Evolutionary conservation across 1,140 invertebrate genomes (phyloP).

Genomic region (Monochamus saltuarius): DNA sequence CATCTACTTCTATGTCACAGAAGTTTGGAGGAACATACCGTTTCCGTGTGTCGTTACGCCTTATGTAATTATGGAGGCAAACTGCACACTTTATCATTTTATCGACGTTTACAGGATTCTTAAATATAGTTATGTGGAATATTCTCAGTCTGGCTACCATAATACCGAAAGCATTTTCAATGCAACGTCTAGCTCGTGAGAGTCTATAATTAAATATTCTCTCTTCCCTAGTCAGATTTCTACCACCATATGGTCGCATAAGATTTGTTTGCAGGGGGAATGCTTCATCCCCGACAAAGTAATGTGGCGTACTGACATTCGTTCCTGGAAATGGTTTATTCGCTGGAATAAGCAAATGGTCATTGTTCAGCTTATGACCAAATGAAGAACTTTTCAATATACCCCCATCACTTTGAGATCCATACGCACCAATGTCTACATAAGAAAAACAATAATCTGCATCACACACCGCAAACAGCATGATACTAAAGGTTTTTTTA

Average conservation of each 20-base stretch:
- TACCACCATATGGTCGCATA: slow-evolving; percentile 24
- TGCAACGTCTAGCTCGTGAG: slow-evolving; percentile 12
- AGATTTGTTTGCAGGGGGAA: slow-evolving; percentile 32
- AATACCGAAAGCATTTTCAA: slow-evolving; percentile 16
- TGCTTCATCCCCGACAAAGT: slow-evolving; percentile 27
- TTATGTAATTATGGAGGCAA: too few species aligned
- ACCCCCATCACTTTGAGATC: slow-evolving; percentile 48
- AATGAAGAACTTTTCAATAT: slow-evolving; percentile 21
- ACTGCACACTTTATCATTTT: too few species aligned
- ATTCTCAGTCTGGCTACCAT: too few species aligned
- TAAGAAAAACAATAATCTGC: slow-evolving; percentile 49
- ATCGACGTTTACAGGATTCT: too few species aligned
- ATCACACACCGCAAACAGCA: slow-evolving; percentile 52
- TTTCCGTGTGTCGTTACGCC: too few species aligned
- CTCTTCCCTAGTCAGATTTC: slow-evolving; percentile 17
- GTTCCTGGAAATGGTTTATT: not conserved
- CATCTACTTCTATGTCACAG: too few species aligned
- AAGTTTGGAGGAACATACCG: too few species aligned
- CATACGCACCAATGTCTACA: slow-evolving; percentile 53
- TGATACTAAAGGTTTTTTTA: slow-evolving; percentile 49
- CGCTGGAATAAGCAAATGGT: slow-evolving; percentile 8
- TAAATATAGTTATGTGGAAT: too few species aligned
- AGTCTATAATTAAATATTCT: slow-evolving; percentile 30
- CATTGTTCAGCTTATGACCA: slow-evolving; percentile 12
- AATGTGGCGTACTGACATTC: slow-evolving; percentile 20